Evolutionary conservation across 92 coral and sea anemone species (phyloP), one percentile per base, ranked within the genome.

Genomic region (Isaurus tuberculatus): DNA sequence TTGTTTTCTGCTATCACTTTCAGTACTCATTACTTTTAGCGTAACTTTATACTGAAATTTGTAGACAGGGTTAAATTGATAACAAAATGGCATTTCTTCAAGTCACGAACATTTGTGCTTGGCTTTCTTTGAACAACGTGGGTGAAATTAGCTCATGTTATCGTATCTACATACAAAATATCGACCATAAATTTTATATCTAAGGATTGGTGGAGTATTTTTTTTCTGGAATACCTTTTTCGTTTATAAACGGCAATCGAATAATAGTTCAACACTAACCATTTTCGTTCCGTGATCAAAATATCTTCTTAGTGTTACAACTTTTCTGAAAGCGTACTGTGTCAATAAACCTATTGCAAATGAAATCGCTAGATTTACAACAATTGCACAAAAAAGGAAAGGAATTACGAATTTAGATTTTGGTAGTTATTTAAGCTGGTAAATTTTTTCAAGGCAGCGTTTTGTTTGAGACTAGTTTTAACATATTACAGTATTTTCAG

Each of bases 11-110:
- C 65, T 37, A 46, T 73, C 63, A 53, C 42, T 73, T 49, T 51
- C 63, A 73, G 64, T 37, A 5, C 22, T 25, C 53, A 36, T 60
- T 77, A 77, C 70, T 77, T 87, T 88, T 22, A 60, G 44, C 70
- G 94, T 91, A 91, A 91, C 94, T 84, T 85, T 91, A 91, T 91
- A 88, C 94, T 84, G 83, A 79, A 84, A 77, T 87, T 85, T 85
- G 89, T 83, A 81, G 81, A 75, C 71, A 43, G 53, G 94, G 94
- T 91, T 91, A 88, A 91, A 88, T 86, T 84, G 92, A 91, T 88
- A 91, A 89, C 75, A 57, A 55, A 70, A 85, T 43, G 73, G 48
- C 86, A 57, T 30, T 46, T 34, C 68, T 22, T 22, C 15, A 40
- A 80, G 94, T 91, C 94, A 91, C 94, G 94, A 85, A 88, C 55